Base-by-base conservation (phyloP, 2,797 vertebrate species). In the Fundulus diaphanus region DNA sequence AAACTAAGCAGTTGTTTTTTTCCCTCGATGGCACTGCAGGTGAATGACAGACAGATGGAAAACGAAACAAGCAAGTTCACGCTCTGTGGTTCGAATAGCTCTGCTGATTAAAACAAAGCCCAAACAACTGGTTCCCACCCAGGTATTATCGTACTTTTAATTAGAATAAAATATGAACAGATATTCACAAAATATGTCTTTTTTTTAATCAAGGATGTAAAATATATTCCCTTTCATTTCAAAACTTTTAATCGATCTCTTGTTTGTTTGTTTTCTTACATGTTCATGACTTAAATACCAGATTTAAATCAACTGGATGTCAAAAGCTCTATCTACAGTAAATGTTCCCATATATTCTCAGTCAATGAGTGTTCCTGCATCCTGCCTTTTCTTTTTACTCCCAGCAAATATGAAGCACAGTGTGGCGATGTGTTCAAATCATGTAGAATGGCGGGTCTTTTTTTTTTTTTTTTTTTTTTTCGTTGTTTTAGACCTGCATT, bases 381-480 rank as follows among this genome's bases (percentile, higher is more conserved):
- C 72, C 82, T 94, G 95, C 94, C 94, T 93, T 93, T 97, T 97
- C n/a, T 96, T 95, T 95, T 96, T 92, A 92, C 95, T 95, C 93
- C 94, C 94, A 78, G 94, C 92, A 94, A 95, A 96, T 93, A 95
- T 94, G 94, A 89, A 94, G 90, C 94, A 95, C 91, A 95, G 94
- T 91, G 95, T 95, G 92, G 94, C 92, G 94, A 95, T 94, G 92
- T 87, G 90, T 92, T 92, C 93, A 91, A 93, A 92, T 48, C 22
- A 76, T 42, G 80, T 66, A 69, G 65, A 84, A 76, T 20, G 44
- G 78, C 70, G 18, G 52, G 66, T 80, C 77, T 78, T 1, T 48
- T 79, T 16, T 8, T 81, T 79, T 81, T 79, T 66, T 7, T 76
- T 66, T 76, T 78, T 70, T 70, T 27, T 79, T 83, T 40, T 56